Evolutionary conservation across 2,797 vertebrate species (phyloP).

Genomic region (Cheirogaleus major): DNA sequence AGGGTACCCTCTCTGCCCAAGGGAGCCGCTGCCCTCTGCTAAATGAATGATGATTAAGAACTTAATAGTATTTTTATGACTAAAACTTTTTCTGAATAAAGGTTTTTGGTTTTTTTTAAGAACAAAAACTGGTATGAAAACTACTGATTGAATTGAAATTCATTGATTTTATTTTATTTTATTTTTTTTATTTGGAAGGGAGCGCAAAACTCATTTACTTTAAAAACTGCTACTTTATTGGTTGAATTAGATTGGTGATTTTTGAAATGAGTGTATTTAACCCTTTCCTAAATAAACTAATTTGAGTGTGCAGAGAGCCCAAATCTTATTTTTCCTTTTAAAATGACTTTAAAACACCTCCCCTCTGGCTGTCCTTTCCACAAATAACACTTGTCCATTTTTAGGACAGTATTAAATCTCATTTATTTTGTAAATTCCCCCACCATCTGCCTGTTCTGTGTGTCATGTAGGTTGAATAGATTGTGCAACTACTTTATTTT

Average conservation of each 20-base stretch:
- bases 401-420: neutral
- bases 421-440: neutral
- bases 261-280: neutral
- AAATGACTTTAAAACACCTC: neutral
- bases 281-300: neutral
- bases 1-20: neutral
- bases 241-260: neutral
- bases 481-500: neutral
- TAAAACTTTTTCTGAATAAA: neutral
- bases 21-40: neutral
- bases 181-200: no score
- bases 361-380: neutral
- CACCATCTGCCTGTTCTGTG: neutral
- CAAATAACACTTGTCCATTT: neutral
- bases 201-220: neutral
- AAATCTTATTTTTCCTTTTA: neutral
- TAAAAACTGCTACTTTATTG: neutral
- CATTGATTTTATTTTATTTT: neutral
- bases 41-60: neutral
- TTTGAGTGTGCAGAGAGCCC: neutral
- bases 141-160: neutral
- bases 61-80: neutral
- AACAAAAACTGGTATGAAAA: neutral
- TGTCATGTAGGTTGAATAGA: neutral
- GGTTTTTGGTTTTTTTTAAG: neutral